Evolutionary conservation across 2,888 invertebrate species (phyloP), one percentile per base, ranked within the genome.

Genomic region (Dicycla oo): DNA sequence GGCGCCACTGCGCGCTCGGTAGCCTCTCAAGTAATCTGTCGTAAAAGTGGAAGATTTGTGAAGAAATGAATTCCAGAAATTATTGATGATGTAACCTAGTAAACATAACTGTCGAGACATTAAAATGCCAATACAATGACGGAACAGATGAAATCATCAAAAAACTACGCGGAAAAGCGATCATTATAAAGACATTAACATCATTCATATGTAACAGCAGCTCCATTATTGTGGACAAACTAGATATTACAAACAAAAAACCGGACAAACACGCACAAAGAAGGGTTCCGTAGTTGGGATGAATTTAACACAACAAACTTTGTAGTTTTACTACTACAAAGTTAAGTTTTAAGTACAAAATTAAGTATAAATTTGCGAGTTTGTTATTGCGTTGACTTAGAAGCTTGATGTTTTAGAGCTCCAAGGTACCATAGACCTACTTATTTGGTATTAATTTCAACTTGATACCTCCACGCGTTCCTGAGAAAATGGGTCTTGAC

Each of bases 141-240:
- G 8, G 13, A 47, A 10, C 11, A 18, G 20, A 68, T 30, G n/a
- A 68, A 68, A 20, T 76, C 34, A 73, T 45, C 0, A 76, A 76
- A 56, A 49, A 43, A 51, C 10, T n/a, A 53, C n/a, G 26, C 26
- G 11, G 34, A 57, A 56, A 54, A 57, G 20, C 57, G 26, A 15
- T 38, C 7, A 76, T 73, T 57, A 57, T 68, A 75, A 73, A 57
- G 4, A 3, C 34, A 76, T 73, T 49, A 68, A 13, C 34, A 10
- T 68, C 23, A 54, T 54, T 34, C 10, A 7, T 6, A 53, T 20
- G n/a, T n/a, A n/a, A 30, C 23, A 23, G 47, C 15, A 47, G 10
- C 30, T 34, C 20, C 18, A 68, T 57, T 51, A n/a, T 30, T 69
- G 56, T 76, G 26, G 34, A 43, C 26, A 15, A 60, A 49, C 38